phyloP scores from a whole-genome alignment of 30 jellyfish, hydroid and myxozoan genomes.

The Haliclystus octoradiatus region DNA sequence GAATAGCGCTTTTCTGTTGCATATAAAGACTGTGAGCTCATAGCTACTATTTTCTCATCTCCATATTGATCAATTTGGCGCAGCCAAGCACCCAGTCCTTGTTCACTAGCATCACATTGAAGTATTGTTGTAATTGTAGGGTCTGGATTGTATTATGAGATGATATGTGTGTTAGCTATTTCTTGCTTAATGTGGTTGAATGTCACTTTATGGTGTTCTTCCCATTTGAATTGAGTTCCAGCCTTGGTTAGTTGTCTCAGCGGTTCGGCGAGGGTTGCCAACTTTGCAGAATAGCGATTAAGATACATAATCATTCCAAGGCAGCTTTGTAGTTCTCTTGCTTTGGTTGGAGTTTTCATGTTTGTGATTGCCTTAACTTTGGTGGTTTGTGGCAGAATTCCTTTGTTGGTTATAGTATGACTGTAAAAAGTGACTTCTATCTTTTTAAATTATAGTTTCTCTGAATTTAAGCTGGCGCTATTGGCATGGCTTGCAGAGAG shows the following conservation, averaged over 20 bases:
- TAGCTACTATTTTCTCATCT: too few relatives aligned
- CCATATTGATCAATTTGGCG: too few relatives aligned
- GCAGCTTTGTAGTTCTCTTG: constrained; percentile 7
- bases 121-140: too few relatives aligned
- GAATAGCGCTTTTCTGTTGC: too few relatives aligned
- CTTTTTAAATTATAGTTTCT: constrained; percentile 6
- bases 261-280: constrained; percentile 17
- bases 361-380: constrained; percentile 7
- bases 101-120: too few relatives aligned
- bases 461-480: constrained; percentile 11
- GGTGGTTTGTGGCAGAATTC: constrained; percentile 3
- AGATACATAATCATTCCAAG: constrained; percentile 31
- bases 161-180: too few relatives aligned
- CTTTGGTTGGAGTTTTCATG: constrained; percentile 9
- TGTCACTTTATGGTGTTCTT: too few relatives aligned
- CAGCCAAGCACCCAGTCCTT: too few relatives aligned
- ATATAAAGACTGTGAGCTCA: too few relatives aligned
- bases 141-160: too few relatives aligned
- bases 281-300: neutral
- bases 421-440: constrained; percentile 9
- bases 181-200: too few relatives aligned
- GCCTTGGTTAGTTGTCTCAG: constrained; percentile 5
- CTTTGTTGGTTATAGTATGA: constrained; percentile 2
- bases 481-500: constrained; percentile 3
- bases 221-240: too few relatives aligned